Evolutionary conservation across 2,797 vertebrate species (phyloP).

Genomic region (Telmatherina bonti): DNA sequence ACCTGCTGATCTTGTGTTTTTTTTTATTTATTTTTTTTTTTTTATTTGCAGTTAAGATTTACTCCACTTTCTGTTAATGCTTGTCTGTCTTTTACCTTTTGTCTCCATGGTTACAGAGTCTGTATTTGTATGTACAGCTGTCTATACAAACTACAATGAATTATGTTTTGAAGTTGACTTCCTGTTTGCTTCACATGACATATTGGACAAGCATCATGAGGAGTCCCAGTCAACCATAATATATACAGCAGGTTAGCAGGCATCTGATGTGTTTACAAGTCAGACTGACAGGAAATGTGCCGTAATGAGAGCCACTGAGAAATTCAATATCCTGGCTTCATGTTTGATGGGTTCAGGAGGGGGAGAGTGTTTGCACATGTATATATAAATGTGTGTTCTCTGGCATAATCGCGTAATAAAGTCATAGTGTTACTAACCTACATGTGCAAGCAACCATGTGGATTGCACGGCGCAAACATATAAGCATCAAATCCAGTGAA

Average conservation of each 20-base stretch:
- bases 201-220: neutral
- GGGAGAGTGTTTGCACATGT: constrained; percentile 42
- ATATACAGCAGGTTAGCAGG: neutral
- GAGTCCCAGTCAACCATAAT: constrained; percentile 16
- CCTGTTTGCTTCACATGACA: neutral
- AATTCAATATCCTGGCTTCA: constrained; percentile 65
- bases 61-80: neutral
- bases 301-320: constrained; percentile 27
- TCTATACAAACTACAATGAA: neutral
- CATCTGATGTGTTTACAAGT: constrained; percentile 9
- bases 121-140: neutral
- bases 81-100: neutral
- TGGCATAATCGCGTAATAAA: constrained; percentile 42
- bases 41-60: neutral
- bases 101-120: neutral
- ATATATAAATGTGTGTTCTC: constrained; percentile 18
- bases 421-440: neutral
- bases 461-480: neutral
- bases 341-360: constrained; percentile 16
- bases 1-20: neutral
- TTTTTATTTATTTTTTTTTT: no score
- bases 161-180: neutral
- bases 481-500: neutral
- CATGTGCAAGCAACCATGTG: constrained; percentile 24
- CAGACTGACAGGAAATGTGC: constrained; percentile 35